These are phyloP conservation scores for Herpetotheres cachinnans DNA, from an alignment of 2,113 vertebrate species.

Conservation along the genomic window DNA sequence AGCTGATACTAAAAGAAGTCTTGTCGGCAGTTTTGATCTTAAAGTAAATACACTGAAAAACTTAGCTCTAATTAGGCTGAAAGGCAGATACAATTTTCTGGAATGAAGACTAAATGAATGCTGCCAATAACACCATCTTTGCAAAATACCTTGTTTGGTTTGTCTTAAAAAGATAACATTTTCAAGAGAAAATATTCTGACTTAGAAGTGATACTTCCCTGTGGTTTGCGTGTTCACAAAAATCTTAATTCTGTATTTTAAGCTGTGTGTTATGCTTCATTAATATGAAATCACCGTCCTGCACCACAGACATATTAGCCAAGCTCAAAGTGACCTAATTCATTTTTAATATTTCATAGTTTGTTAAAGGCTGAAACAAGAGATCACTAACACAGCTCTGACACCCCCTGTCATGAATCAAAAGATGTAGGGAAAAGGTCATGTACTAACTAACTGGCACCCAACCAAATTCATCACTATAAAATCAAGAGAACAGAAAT, in stretches of 20 bases:
- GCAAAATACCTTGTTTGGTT: background rate
- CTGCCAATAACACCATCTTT: background rate
- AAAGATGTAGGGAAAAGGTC: constrained; percentile 53
- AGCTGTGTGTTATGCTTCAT: background rate
- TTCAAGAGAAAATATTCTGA: background rate
- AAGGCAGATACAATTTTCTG: background rate
- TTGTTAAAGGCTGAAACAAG: constrained; percentile 46
- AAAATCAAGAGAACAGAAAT: constrained; percentile 30
- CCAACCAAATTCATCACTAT: constrained; percentile 30
- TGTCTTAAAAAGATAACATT: background rate
- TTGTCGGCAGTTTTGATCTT: constrained; percentile 5
- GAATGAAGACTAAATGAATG: background rate
- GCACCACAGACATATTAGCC: constrained; percentile 18
- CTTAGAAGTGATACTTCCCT: rapidly evolving
- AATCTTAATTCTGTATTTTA: constrained; percentile 13
- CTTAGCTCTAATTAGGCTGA: constrained; percentile 17
- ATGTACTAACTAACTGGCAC: constrained; percentile 12
- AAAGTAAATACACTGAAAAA: constrained; percentile 32
- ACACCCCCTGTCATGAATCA: constrained; percentile 30
- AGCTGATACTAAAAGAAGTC: background rate
- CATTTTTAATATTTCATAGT: constrained; percentile 63
- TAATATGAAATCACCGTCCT: constrained; percentile 21
- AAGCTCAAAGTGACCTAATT: constrained; percentile 23
- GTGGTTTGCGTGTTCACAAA: background rate
- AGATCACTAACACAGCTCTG: constrained; percentile 23